Evolutionary conservation across 2,797 vertebrate genomes (phyloP).

Genomic region (Tadarida brasiliensis): DNA sequence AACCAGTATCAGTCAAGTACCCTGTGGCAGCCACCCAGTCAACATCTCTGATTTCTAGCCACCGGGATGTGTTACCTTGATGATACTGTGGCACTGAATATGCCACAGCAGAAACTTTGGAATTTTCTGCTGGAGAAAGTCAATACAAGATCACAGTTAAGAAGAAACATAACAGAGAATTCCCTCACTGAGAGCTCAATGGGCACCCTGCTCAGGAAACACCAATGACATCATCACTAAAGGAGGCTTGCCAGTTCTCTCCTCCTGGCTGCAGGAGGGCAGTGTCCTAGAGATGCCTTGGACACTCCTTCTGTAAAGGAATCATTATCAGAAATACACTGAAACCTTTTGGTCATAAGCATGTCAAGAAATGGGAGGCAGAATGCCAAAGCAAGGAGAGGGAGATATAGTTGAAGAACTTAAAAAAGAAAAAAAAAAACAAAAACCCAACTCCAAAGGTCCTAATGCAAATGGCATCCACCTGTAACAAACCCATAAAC

Average conservation of each 20-base stretch:
- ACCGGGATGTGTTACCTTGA: conserved; percentile 78
- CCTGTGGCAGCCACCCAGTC: conserved; percentile 74
- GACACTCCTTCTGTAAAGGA: not conserved
- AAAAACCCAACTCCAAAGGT: not conserved
- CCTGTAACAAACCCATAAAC: not conserved
- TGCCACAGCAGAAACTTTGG: conserved; percentile 13
- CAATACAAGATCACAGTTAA: conserved; percentile 47
- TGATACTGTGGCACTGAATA: conserved; percentile 54
- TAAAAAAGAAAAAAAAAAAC: not conserved
- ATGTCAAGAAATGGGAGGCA: not conserved
- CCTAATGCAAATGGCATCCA: not conserved
- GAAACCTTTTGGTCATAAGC: not conserved
- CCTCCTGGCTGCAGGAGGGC: not conserved
- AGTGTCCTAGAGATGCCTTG: not conserved
- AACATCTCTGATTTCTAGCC: conserved; percentile 73
- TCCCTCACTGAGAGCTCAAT: not conserved
- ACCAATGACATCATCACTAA: not conserved
- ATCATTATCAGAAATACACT: not conserved
- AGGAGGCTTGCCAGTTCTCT: not conserved
- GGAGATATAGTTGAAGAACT: not conserved
- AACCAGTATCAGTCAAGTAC: conserved; percentile 55
- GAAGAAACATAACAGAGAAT: conserved; percentile 60
- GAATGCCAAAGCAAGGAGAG: not conserved
- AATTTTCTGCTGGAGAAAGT: conserved; percentile 20
- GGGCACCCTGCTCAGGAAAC: not conserved